Evolutionary conservation across 2,113 vertebrate species (phyloP).

Genomic region (Solenodon paradoxus): DNA sequence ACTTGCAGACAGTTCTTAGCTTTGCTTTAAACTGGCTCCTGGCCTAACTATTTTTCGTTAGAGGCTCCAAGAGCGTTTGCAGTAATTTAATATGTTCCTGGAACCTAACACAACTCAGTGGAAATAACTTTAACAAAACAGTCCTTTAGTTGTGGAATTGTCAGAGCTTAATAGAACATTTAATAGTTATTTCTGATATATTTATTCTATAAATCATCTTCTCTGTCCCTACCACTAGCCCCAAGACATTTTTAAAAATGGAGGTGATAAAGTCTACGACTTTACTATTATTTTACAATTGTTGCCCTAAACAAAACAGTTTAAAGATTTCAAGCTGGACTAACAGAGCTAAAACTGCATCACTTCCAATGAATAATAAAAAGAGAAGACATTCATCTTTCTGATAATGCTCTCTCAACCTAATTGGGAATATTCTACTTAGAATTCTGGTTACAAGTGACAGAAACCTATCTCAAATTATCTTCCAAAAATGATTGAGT

Average conservation of each 20-base stretch:
- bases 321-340: neutral
- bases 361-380: neutral
- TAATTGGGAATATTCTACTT: neutral
- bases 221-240: neutral
- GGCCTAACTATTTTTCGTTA: neutral
- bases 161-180: neutral
- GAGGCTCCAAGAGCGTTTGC: neutral
- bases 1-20: neutral
- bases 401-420: neutral
- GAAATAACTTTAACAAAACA: neutral
- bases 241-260: neutral
- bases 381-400: neutral
- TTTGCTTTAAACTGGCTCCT: neutral
- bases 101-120: neutral
- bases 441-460: too few species aligned
- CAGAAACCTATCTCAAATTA: too few species aligned
- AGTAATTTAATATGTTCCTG: neutral
- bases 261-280: neutral
- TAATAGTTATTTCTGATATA: neutral
- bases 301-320: neutral
- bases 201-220: neutral
- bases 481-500: too few species aligned
- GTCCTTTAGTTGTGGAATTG: neutral
- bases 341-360: neutral
- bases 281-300: neutral